These are phyloP conservation scores for Acleris cristana DNA, from an alignment of 2,888 invertebrate species.

Conservation along the genomic window DNA sequence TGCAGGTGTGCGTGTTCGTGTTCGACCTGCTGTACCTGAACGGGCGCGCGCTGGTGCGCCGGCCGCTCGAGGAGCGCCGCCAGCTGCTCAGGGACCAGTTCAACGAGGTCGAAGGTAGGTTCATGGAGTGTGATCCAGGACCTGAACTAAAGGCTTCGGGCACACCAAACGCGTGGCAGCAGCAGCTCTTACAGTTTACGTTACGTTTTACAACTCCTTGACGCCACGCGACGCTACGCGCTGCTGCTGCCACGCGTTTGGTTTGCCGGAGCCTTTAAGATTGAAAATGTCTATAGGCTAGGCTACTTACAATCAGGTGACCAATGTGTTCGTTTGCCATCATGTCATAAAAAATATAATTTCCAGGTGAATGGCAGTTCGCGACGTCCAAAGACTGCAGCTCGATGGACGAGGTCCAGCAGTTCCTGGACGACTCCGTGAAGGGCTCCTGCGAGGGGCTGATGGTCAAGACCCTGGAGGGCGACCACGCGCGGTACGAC, in stretches of 20 bases:
- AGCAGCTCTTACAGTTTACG: no score
- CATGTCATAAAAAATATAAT: no score
- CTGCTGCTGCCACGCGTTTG: no score
- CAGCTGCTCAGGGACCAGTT: slow-evolving; percentile 88
- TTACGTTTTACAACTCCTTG: no score
- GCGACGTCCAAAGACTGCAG: slow-evolving; percentile 92
- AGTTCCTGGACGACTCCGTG: slow-evolving; percentile 96
- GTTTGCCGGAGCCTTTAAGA: no score
- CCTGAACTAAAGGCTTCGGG: no score
- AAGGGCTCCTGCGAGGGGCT: slow-evolving; percentile 97
- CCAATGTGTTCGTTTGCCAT: no score
- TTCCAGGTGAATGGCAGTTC: slow-evolving; percentile 91
- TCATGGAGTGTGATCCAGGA: slow-evolving; percentile 59
- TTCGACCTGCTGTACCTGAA: slow-evolving; percentile 98
- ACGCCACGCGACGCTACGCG: no score
- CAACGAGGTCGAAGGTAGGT: slow-evolving; percentile 84
- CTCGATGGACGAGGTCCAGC: slow-evolving; percentile 95
- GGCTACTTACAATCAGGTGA: no score
- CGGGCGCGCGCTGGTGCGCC: slow-evolving; percentile 91
- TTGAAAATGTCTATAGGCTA: no score
- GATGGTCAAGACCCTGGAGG: slow-evolving; percentile 97
- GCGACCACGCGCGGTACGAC: slow-evolving; percentile 95
- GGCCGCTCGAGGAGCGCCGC: slow-evolving; percentile 90
- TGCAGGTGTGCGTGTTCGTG: slow-evolving; percentile 97
- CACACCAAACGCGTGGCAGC: no score